Evolutionary conservation across 2,113 vertebrate genomes (phyloP), one percentile per base, ranked within the genome.

Genomic region (Hippolais icterina): DNA sequence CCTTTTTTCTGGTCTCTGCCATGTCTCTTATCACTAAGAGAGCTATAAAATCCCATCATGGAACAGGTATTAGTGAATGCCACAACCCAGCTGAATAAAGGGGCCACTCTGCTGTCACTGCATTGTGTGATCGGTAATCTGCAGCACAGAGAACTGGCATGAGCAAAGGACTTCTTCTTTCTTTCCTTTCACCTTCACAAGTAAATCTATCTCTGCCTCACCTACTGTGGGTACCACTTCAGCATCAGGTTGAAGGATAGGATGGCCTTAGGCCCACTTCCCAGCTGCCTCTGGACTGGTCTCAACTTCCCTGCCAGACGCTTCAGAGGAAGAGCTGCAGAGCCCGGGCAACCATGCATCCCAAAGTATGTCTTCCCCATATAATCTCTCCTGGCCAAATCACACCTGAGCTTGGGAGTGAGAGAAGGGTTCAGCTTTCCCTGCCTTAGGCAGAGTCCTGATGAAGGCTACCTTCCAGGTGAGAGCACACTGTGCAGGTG

Each of bases 401-500:
- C 4, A 3, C 20, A 77, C 21, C 59, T 52, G 35, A 90, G 12
- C 49, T 65, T 33, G 37, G 20, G 21, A 6, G 25, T 17, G 12
- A 56, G 23, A 68, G 27, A 47, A 66, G n/a, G 35, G 23, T 16
- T 93, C 3, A 4, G 44, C 7, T 8, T 52, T 17, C 3, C n/a
- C 52, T 33, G 37, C 4, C 2, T 0, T 19, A 52, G 39, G 61
- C 49, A 44, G 17, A 14, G 37, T 6, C 13, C 56, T 49, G 35
- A 53, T 25, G 46, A 87, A 18, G n/a, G 25, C n/a, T 89, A 28
- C 56, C 15, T 66, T 75, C 41, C 61, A 4, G 2, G 17, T 5
- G 23, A 46, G 11, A 42, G 29, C 31, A 52, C 27, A 8, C 5
- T 0, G 0, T 27, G 69, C 18, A 57, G 14, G 22, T 8, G 8